Conservation (phyloP, 1,140 invertebrate genomes). For the Cryptotermes secundus region DNA sequence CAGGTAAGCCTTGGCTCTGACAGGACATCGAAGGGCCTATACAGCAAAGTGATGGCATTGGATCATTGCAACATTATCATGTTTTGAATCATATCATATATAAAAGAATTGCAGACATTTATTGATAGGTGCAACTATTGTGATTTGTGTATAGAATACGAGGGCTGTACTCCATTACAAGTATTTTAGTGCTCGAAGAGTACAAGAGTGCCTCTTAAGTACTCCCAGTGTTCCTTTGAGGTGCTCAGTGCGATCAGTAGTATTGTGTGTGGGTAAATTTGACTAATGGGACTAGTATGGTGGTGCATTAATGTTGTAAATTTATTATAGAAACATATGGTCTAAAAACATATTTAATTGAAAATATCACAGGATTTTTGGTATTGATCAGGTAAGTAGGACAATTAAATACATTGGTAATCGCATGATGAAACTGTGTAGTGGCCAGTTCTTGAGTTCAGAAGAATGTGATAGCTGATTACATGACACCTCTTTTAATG, state of each 20-base stretch:
- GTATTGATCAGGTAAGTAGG: neutral
- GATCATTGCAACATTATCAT: neutral
- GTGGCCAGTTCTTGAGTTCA: neutral
- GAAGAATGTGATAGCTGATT: neutral
- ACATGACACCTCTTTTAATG: conserved; percentile 6
- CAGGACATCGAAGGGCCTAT: neutral
- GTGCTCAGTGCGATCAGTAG: neutral
- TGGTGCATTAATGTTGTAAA: conserved; percentile 17
- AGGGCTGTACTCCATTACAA: neutral
- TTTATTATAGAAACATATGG: neutral
- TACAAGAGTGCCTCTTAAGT: neutral
- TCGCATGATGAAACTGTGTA: neutral
- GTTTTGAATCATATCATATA: neutral
- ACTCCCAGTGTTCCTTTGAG: conserved; percentile 12
- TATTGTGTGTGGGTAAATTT: neutral
- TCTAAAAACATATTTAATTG: neutral
- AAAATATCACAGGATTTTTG: neutral
- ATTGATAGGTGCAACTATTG: neutral
- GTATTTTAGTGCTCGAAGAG: neutral
- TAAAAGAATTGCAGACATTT: neutral
- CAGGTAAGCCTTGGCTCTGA: conserved; percentile 14
- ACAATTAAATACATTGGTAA: neutral
- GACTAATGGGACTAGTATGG: neutral
- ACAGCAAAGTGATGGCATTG: neutral
- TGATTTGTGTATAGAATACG: neutral